Percentiles rank a stretch among this genome's conserved stretches.
These are phyloP conservation scores for Borostomias antarcticus DNA, from an alignment of 2,797 vertebrate species.

Conservation along the genomic window DNA sequence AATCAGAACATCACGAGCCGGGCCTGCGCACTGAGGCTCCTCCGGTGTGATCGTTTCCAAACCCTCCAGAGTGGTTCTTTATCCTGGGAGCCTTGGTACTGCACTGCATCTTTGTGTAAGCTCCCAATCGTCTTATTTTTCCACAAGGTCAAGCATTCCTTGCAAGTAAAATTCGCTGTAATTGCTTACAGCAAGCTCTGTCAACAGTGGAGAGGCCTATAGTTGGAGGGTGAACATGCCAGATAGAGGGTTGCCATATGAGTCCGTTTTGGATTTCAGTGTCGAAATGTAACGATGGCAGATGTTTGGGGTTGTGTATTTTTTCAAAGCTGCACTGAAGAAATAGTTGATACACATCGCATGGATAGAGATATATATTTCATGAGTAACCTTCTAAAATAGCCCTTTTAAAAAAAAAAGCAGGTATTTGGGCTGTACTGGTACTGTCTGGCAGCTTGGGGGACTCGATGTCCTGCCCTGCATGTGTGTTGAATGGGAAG, in stretches of 20 bases:
- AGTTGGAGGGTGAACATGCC: no score
- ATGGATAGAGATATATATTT: no score
- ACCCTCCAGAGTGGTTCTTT: not conserved
- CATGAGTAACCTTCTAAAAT: not conserved
- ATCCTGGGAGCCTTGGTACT: not conserved
- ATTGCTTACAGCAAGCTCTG: not conserved
- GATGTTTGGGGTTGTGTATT: no score
- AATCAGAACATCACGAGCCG: not conserved
- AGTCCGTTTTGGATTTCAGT: no score
- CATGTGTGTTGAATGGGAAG: slow-evolving; percentile 59
- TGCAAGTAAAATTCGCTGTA: not conserved
- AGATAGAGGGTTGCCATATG: no score
- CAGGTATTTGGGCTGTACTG: not conserved
- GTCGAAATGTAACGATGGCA: no score
- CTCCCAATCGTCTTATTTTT: not conserved
- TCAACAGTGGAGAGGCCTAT: not conserved
- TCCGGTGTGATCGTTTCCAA: not conserved
- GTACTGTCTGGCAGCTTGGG: not conserved
- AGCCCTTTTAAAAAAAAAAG: not conserved
- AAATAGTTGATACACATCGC: no score
- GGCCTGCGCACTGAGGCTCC: not conserved
- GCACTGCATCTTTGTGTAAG: not conserved
- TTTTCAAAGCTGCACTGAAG: no score
- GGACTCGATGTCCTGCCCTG: slow-evolving; percentile 35
- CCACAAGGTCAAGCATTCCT: not conserved